Percentiles rank a stretch among this genome's conserved stretches.
phyloP scores from a whole-genome alignment of 2,113 vertebrate genomes.

The Synodontis membranacea region DNA sequence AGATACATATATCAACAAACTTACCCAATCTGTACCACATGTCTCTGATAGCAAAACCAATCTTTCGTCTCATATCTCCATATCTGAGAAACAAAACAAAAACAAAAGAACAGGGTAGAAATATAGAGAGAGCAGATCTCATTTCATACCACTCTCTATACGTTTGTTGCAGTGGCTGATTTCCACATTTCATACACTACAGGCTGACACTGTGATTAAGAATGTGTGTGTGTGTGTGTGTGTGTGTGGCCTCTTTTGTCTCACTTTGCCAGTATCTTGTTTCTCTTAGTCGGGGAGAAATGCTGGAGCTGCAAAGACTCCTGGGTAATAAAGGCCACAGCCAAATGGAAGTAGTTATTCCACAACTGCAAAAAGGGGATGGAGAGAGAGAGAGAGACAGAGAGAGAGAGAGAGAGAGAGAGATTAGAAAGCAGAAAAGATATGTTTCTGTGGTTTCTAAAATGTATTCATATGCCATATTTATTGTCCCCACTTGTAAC shows the following conservation, averaged over 20 bases:
- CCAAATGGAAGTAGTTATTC: conserved; percentile 99
- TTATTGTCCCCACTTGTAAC: neutral
- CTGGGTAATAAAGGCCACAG: conserved; percentile 97
- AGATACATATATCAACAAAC: conserved; percentile 42
- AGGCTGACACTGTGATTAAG: neutral
- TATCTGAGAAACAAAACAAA: conserved; percentile 68
- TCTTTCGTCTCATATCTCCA: conserved; percentile 91
- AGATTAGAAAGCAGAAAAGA: neutral
- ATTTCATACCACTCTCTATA: neutral
- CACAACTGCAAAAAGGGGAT: conserved; percentile 81
- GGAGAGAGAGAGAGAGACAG: conserved; percentile 13
- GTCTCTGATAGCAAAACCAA: conserved; percentile 94
- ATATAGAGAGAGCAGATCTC: neutral
- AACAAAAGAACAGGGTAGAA: neutral
- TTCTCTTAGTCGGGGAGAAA: conserved; percentile 90
- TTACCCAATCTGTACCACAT: conserved; percentile 98
- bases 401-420: neutral
- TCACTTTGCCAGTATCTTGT: conserved; percentile 94
- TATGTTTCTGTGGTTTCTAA: neutral
- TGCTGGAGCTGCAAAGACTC: conserved; percentile 96
- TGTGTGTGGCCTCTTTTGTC: conserved; percentile 36
- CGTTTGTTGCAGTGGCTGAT: neutral
- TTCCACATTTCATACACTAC: neutral
- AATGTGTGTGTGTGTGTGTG: neutral
- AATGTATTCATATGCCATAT: conserved; percentile 9